These are phyloP conservation scores for Asteroscopus sphinx DNA, from an alignment of 2,888 invertebrate genomes.

Conservation along the genomic window DNA sequence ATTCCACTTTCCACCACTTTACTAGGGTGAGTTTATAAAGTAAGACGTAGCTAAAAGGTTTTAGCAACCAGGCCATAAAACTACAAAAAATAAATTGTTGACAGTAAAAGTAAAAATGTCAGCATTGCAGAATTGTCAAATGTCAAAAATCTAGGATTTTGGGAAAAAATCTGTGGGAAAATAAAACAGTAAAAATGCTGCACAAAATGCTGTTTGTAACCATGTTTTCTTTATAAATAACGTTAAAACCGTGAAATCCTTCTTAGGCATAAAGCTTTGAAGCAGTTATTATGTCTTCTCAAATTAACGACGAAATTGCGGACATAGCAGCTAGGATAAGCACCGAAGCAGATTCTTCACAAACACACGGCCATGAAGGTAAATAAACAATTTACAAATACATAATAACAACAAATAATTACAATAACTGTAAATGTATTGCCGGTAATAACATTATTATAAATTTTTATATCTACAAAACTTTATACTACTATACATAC, in stretches of 20 bases:
- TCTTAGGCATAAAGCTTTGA: slow-evolving; percentile 5
- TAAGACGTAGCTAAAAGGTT: too few species aligned
- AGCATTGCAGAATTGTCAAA: too few species aligned
- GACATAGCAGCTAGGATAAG: slow-evolving; percentile 78
- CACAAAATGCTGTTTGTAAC: neutral
- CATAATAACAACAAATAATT: slow-evolving; percentile 55
- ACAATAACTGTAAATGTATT: slow-evolving; percentile 9
- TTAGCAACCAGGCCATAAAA: slow-evolving; percentile 24
- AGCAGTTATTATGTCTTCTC: slow-evolving; percentile 63
- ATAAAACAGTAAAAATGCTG: slow-evolving; percentile 32
- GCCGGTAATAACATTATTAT: neutral
- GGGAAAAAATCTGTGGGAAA: neutral
- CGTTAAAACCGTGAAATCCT: slow-evolving; percentile 17
- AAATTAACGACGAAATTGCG: slow-evolving; percentile 77
- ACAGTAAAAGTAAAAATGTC: slow-evolving; percentile 21
- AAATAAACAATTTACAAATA: slow-evolving; percentile 71
- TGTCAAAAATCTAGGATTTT: slow-evolving; percentile 9
- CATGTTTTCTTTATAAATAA: slow-evolving; percentile 16
- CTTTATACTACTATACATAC: too few species aligned
- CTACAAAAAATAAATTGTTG: slow-evolving; percentile 27
- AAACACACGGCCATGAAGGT: slow-evolving; percentile 83
- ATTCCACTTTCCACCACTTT: too few species aligned
- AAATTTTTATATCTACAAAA: neutral
- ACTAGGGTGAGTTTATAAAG: too few species aligned
- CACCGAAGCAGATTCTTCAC: slow-evolving; percentile 81